phyloP scores from a whole-genome alignment of 2,888 invertebrate genomes.

The Thereva unica region DNA sequence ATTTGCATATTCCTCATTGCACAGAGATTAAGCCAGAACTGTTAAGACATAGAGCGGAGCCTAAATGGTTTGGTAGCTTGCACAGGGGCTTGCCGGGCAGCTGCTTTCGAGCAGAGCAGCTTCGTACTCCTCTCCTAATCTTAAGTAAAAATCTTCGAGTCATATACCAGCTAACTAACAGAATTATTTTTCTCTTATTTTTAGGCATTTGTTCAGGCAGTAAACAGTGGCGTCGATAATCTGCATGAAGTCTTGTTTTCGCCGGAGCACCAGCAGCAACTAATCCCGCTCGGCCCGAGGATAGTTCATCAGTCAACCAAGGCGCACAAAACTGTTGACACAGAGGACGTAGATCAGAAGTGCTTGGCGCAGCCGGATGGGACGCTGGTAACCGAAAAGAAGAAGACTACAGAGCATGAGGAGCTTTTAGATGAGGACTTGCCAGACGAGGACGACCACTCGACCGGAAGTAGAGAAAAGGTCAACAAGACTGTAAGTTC shows the following conservation, averaged over 20 bases:
- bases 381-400: constrained; percentile 82
- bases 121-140: no score
- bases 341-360: constrained; percentile 79
- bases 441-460: constrained; percentile 64
- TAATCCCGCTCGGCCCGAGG: constrained; percentile 71
- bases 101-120: no score
- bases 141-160: background rate
- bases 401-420: constrained; percentile 82
- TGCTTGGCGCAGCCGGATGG: constrained; percentile 81
- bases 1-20: constrained; percentile 23
- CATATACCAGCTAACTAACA: background rate
- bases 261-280: constrained; percentile 64
- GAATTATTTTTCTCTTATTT: constrained; percentile 43
- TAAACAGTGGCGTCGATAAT: constrained; percentile 68
- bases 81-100: no score
- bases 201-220: constrained; percentile 77
- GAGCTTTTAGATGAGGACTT: constrained; percentile 79
- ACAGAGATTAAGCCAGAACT: background rate
- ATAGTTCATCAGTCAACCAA: constrained; percentile 76
- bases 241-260: constrained; percentile 71
- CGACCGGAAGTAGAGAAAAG: constrained; percentile 52
- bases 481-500: constrained; percentile 52
- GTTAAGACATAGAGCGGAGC: no score
- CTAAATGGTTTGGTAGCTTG: no score
- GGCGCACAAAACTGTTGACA: constrained; percentile 80